Base-by-base conservation (phyloP, 2,113 vertebrate species). In the Sterna hirundo region DNA sequence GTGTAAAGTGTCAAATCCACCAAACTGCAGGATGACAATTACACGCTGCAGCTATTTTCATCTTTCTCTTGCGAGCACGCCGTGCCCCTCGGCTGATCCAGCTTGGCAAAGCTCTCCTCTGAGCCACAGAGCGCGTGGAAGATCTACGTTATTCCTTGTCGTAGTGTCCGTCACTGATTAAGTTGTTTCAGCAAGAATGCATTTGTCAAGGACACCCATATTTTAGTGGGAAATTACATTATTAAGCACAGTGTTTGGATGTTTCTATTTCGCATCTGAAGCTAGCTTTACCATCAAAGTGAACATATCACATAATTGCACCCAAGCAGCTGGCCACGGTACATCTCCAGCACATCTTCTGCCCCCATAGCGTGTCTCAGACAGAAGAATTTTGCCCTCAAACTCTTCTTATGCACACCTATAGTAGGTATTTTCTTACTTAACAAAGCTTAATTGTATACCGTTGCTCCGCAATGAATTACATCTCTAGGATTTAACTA, bases 351-450 rank as follows among this genome's bases (percentile, higher is more conserved):
- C 46, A 32, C 13, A 52, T 40, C 61, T 81, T 94, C 61, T 94
- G 51, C 32, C 29, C 26, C 30, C 11, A 19, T 74, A 72, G 42
- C 51, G 58, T 80, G 82, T 62, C 71, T 87, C 75, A 94, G 77
- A 83, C 86, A 87, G 58, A 87, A 79, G 79, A 96, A 90, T 95
- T 95, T 90, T 91, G 58, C 86, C 88, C 81, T 93, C 83, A 86
- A 29, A 93, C 65, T 85, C 78, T 62, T 94, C 22, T 90, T 80
- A n/a, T 85, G 18, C 57, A 80, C 34, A 85, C 21, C 51, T 54
- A 54, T 9, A 72, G 32, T 17, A 30, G 1, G 2, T 72, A 64
- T 71, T 86, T 93, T 91, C 20, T 51, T 66, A 11, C 20, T 66
- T 90, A 83, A 88, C 54, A 92, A 71, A 94, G 42, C 54, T 52